These are phyloP conservation scores for Paelopatides confundens DNA, from an alignment of 53 echinoderm and acorn worm genomes.

Conservation along the genomic window DNA sequence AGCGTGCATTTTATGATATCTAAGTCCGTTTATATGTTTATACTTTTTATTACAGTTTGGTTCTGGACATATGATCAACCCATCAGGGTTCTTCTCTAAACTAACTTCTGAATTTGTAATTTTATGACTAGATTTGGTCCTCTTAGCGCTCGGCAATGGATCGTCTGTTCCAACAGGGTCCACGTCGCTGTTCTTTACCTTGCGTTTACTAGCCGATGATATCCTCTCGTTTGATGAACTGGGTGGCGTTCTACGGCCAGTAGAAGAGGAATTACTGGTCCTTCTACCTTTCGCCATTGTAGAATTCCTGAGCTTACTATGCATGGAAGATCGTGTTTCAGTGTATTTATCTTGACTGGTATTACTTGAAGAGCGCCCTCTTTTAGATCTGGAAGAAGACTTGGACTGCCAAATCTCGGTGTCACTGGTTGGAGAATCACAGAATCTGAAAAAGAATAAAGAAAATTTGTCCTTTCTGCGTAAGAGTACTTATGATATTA, in stretches of 20 bases:
- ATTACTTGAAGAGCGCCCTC: slow-evolving; percentile 83
- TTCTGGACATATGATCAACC: slow-evolving; percentile 93
- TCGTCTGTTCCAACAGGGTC: slow-evolving; percentile 73
- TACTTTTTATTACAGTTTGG: slow-evolving; percentile 99
- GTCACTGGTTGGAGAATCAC: slow-evolving; percentile 97
- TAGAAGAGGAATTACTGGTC: slow-evolving; percentile 78
- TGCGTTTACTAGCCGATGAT: slow-evolving; percentile 72
- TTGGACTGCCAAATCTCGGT: slow-evolving; percentile 78
- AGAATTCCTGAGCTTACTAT: slow-evolving; percentile 97
- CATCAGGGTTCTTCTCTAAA: slow-evolving; percentile 29
- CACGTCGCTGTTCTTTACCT: slow-evolving; percentile 73
- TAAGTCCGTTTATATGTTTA: slow-evolving; percentile 97
- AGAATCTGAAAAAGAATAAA: slow-evolving; percentile 79
- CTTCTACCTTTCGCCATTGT: slow-evolving; percentile 88
- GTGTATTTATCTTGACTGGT: slow-evolving; percentile 91
- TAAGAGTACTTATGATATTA: too few relatives aligned
- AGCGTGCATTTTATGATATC: slow-evolving; percentile 94
- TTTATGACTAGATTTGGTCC: slow-evolving; percentile 55
- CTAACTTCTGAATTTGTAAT: slow-evolving; percentile 67
- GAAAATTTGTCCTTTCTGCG: too few relatives aligned
- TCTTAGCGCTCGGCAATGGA: slow-evolving; percentile 62
- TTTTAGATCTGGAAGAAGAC: slow-evolving; percentile 80
- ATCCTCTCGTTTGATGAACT: slow-evolving; percentile 62
- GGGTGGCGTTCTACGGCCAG: slow-evolving; percentile 75
- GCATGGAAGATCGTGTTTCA: slow-evolving; percentile 95